Evolutionary conservation across 2,888 invertebrate genomes (phyloP).

Genomic region (Diarsia mendica): DNA sequence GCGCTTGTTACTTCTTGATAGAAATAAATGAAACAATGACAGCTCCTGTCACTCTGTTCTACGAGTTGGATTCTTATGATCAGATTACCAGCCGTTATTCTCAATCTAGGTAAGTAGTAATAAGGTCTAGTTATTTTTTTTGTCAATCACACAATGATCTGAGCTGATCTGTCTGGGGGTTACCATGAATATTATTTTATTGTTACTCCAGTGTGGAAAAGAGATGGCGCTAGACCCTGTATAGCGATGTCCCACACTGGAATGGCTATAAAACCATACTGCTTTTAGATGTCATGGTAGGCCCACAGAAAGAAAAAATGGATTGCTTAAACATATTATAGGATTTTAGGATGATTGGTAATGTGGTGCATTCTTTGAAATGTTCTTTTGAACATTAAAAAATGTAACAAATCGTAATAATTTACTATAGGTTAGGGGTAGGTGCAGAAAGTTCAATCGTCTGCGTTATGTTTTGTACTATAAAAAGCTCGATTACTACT

Average conservation of each 20-base stretch:
- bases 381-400: too few relatives aligned
- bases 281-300: too few relatives aligned
- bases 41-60: conserved; percentile 41
- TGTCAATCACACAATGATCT: neutral
- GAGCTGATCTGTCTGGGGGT: neutral
- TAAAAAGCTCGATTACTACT: too few relatives aligned
- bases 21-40: conserved; percentile 17
- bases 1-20: conserved; percentile 15
- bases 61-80: conserved; percentile 46
- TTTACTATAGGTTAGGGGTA: too few relatives aligned
- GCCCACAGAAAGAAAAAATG: neutral
- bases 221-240: too few relatives aligned
- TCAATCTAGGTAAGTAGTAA: conserved; percentile 41
- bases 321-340: neutral
- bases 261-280: too few relatives aligned
- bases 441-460: too few relatives aligned
- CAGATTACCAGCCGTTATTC: conserved; percentile 1
- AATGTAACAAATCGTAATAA: too few relatives aligned
- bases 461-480: too few relatives aligned
- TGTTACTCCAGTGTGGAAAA: too few relatives aligned
- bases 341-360: neutral
- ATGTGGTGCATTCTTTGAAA: neutral
- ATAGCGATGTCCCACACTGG: too few relatives aligned
- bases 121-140: neutral
- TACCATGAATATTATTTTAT: too few relatives aligned